phyloP scores from a whole-genome alignment of 2,888 invertebrate genomes.

The Drosophila atripex region DNA sequence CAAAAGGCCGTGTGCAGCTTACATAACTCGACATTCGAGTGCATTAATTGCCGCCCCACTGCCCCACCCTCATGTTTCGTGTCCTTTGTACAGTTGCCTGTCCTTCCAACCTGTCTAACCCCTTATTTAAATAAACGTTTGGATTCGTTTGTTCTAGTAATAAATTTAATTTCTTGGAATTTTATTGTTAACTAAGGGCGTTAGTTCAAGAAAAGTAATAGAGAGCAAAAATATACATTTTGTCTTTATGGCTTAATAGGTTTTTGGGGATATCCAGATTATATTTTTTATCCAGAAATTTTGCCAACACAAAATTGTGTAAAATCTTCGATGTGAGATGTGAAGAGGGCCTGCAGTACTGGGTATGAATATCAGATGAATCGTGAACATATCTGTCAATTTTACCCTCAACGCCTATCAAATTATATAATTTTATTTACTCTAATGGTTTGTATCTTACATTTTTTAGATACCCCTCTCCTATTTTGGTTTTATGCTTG shows the following conservation, averaged over 20 bases:
- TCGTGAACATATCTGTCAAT: not conserved
- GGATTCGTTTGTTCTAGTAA: not conserved
- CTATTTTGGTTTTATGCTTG: not conserved
- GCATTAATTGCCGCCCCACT: conserved; percentile 68
- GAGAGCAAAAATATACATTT: not conserved
- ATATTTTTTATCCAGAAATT: not conserved
- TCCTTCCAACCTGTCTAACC: not conserved
- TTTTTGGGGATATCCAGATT: too few species aligned
- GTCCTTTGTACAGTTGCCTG: conserved; percentile 10
- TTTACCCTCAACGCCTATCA: not conserved
- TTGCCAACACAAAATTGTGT: not conserved
- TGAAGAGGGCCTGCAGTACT: not conserved
- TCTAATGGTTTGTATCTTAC: not conserved
- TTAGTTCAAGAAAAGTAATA: not conserved
- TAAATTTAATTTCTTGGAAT: conserved; percentile 1
- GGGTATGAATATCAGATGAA: not conserved
- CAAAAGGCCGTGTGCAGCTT: conserved; percentile 75
- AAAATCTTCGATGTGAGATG: not conserved
- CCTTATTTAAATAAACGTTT: not conserved
- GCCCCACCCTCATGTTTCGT: not conserved
- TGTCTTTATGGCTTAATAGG: not conserved
- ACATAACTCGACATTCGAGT: conserved; percentile 65
- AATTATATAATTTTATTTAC: conserved; percentile 1
- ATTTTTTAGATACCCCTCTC: not conserved
- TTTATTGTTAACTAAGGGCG: not conserved